Base-by-base conservation (phyloP, 2,797 vertebrate species). In the Danio kyathit region DNA sequence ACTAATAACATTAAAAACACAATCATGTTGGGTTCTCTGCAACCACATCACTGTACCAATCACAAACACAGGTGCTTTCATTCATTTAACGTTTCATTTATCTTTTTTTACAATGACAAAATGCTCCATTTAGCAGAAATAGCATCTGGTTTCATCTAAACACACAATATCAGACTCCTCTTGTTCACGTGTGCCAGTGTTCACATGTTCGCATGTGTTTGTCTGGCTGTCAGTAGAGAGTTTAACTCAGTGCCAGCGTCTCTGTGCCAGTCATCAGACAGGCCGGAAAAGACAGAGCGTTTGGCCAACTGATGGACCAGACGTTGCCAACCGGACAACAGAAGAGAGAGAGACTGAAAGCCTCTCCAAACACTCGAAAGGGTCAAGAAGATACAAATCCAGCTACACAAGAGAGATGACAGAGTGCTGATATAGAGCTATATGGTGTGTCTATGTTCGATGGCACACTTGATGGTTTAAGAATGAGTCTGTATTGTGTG, bases 271-370 rank as follows among this genome's bases (percentile, higher is more conserved):
- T 84, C 90, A 88, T 89, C 92, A 89, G 88, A 91, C 83, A 82
- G 90, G 90, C 91, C 91, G 49, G 92, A 91, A 94, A 92, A 92
- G 90, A 91, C 92, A 89, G 91, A 89, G 90, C 91, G 91, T 83
- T 91, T 94, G 92, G 92, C 83, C 87, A 88, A 77, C 83, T 72
- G 5, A 86, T 11, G 80, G 6, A 61, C 9, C 86, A 38, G 78
- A 19, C 0, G 66, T 1, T 81, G 92, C 92, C 91, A 91, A 89
- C 59, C 17, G 16, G 17, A 2, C 0, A 76, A 82, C 70, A 60
- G 10, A 89, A 92, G 41, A 80, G 17, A 70, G 65, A 83, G 85
- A 80, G 5, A 6, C 17, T 19, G n/a, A 59, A 67, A 41, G 17
- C 43, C 52, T 70, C 59, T 60, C 59, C 46, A 61, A 63, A 63